Base-by-base conservation (phyloP, 1,140 invertebrate genomes). In the Chlorops oryzae region DNA sequence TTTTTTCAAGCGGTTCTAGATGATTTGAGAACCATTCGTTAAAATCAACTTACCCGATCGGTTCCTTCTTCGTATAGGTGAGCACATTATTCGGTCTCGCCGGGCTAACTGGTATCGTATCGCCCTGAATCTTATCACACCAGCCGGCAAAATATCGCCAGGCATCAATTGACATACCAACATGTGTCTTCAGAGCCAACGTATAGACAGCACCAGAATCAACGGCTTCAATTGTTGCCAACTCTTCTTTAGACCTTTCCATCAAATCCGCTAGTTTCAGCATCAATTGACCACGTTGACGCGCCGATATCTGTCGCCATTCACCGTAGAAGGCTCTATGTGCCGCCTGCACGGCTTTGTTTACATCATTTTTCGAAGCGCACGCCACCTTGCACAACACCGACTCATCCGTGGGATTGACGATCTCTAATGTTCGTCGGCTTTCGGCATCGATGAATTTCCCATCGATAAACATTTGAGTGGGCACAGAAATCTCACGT, bases 131-230 rank as follows among this genome's bases (percentile, higher is more conserved):
- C 70, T 98, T 98, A 71, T 96, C 93, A 39, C 90, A 86, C 88
- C 90, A 96, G 3, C 94, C 92, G 13, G 92, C 90, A 71, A 92
- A 94, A 61, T 94, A 95, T 10, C 87, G 74, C 88, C 88, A 94
- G 0, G 88, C 91, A 57, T 94, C 90, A 35, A 95, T 92, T 2
- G 88, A 92, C 90, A 95, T 95, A 20, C 91, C 91, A 6, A 95
- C 73, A 65, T 94, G 94, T 0, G 94, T 97, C 67, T 97, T 97
- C 6, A 97, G 62, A 0, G 94, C 93, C 21, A 97, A 74, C 0
- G 94, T 96, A 70, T 96, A 97, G 0, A 97, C 93, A 1, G 93
- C 94, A 5, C 94, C 94, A 0, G 91, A 93, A 69, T 97, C 94
- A 5, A 96, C 78, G 1, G 83, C 84, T 65, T 97, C 93, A 6